Base-by-base conservation (phyloP, 2,888 invertebrate species). In the Drosophila meridiana region DNA sequence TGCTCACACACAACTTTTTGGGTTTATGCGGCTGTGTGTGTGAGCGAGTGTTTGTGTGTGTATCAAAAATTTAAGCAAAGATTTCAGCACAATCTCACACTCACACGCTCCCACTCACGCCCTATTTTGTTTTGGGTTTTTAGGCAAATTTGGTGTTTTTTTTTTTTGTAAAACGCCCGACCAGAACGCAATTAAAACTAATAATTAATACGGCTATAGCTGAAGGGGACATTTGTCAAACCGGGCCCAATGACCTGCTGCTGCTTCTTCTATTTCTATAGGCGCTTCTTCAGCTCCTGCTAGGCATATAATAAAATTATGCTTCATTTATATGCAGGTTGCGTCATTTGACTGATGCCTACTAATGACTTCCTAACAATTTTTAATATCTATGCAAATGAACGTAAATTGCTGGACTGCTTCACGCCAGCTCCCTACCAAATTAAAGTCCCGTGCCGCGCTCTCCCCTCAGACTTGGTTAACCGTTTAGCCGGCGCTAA, bases 341-440 rank as follows among this genome's bases (percentile, higher is more conserved):
- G 90, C 84, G 83, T 90, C 82, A 86, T 88, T 86, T 89, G 90
- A 90, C 87, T 90, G 86, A 90, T 90, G 89, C 87, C 89, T 90
- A 80, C 90, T 90, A 90, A 90, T 90, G 85, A 89, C 85, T 90
- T 89, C 85, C 90, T 90, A 90, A 90, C 90, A 90, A 90, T 90
- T 90, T 90, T 90, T 90, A 90, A 90, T 90, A 90, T 90, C 91
- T 90, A 90, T 91, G 90, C 90, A 90, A 90, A 90, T 90, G 87
- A 90, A 83, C 83, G 85, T 87, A 90, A 90, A 90, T 90, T 88
- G 88, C 80, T 81, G 73, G 87, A 74, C 87, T 73, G 75, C 57
- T 82, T 82, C 67, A 68, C 80, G 67, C 72, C 60, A 47, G 50
- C 48, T 45, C 53, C 38, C 45, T 40, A 9, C 34, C 55, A 63